phyloP scores from a whole-genome alignment of 2,888 invertebrate species.

The Cephus pulcher region DNA sequence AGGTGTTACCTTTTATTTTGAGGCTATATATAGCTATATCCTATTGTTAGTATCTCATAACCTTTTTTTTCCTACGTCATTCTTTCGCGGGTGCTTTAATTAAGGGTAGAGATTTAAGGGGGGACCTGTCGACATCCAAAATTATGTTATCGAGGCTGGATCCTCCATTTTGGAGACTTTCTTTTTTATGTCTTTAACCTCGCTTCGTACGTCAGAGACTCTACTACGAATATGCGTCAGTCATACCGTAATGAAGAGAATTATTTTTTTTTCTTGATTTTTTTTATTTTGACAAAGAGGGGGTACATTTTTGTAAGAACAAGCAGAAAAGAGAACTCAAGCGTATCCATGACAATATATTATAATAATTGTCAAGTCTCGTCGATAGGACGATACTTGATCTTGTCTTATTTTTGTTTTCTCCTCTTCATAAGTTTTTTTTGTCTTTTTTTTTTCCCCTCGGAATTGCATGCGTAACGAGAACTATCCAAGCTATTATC shows the following conservation, averaged over 20 bases:
- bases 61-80: neutral
- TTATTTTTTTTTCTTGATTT: neutral
- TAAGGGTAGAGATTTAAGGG: neutral
- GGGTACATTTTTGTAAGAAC: neutral
- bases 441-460: no score
- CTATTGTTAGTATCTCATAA: neutral
- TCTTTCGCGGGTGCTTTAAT: neutral
- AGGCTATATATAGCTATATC: neutral
- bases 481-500: neutral
- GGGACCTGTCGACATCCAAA: neutral
- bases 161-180: neutral
- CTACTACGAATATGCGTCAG: neutral
- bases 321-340: conserved; percentile 8
- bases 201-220: neutral
- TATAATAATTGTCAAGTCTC: conserved; percentile 23
- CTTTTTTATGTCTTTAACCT: neutral
- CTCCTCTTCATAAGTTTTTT: neutral
- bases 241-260: neutral
- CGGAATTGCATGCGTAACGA: neutral
- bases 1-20: neutral
- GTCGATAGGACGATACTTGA: conserved; percentile 10
- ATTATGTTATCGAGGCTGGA: neutral
- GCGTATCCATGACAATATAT: conserved; percentile 45
- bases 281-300: neutral
- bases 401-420: neutral